A percentile compares a stretch with the other conserved stretches of the same genome.
phyloP scores from a whole-genome alignment of 2,113 vertebrate genomes.

The Lophius piscatorius region DNA sequence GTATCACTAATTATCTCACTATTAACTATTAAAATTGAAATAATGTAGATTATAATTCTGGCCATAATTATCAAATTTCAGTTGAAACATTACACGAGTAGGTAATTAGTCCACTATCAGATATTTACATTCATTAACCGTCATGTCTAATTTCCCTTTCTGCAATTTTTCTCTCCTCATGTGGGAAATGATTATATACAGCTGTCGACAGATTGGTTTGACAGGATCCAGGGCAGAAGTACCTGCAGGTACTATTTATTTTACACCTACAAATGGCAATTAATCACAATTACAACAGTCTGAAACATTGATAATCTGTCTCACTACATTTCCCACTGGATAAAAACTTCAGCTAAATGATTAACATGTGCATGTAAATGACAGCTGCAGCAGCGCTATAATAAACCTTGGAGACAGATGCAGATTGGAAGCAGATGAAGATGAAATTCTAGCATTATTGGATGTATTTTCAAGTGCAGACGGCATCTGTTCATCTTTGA shows the following conservation, averaged over 20 bases:
- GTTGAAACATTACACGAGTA: too few species aligned
- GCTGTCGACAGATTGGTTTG: not conserved
- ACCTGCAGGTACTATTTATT: not conserved
- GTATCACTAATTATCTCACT: too few species aligned
- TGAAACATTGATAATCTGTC: not conserved
- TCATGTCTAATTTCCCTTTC: not conserved
- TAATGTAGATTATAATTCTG: too few species aligned
- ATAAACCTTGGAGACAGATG: conserved; percentile 1
- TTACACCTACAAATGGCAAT: not conserved
- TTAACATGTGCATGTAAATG: conserved; percentile 16
- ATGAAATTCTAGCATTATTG: not conserved
- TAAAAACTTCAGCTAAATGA: not conserved
- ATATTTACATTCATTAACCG: not conserved
- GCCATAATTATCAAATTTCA: too few species aligned
- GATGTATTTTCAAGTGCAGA: too few species aligned
- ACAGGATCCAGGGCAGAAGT: not conserved
- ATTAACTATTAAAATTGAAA: too few species aligned
- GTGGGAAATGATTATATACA: not conserved
- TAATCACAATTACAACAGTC: not conserved
- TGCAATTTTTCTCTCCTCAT: not conserved
- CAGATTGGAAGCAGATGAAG: not conserved
- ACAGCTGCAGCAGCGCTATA: not conserved
- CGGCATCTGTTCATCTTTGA: too few species aligned
- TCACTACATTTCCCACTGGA: not conserved
- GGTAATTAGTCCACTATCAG: too few species aligned